Conservation (phyloP, 2,888 invertebrate genomes). For the Melolontha melolontha region DNA sequence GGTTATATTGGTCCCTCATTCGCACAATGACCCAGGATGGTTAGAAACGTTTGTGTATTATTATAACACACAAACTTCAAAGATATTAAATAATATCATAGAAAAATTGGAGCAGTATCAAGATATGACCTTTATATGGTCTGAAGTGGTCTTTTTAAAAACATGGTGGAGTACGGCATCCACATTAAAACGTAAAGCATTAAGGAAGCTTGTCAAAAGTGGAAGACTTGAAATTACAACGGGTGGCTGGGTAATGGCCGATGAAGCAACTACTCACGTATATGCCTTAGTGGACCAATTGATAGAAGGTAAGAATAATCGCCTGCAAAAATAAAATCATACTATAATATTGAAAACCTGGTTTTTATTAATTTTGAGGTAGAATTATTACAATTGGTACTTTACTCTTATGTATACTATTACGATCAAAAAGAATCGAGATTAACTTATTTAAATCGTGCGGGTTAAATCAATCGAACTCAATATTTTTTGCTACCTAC, state of each 20-base stretch:
- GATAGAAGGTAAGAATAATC: conserved; percentile 26
- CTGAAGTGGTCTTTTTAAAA: conserved; percentile 29
- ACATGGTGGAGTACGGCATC: conserved; percentile 28
- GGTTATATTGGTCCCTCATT: conserved; percentile 34
- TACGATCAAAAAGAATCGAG: too few species aligned
- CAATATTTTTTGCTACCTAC: too few species aligned
- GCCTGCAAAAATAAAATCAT: too few species aligned
- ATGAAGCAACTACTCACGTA: conserved; percentile 35
- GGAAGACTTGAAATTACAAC: conserved; percentile 30
- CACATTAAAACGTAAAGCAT: conserved; percentile 7
- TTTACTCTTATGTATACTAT: too few species aligned
- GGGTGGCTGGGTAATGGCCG: conserved; percentile 38
- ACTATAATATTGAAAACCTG: too few species aligned
- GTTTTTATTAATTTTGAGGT: too few species aligned
- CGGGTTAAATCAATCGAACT: too few species aligned
- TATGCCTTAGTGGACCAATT: conserved; percentile 35
- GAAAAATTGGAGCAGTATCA: conserved; percentile 15
- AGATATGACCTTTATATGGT: conserved; percentile 26
- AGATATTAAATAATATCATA: conserved; percentile 28
- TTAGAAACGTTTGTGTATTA: conserved; percentile 33
- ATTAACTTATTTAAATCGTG: too few species aligned
- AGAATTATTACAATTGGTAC: too few species aligned
- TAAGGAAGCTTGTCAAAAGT: conserved; percentile 5
- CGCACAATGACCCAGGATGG: conserved; percentile 37
- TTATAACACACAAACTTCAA: conserved; percentile 11